Evolutionary conservation across 2,797 vertebrate genomes (phyloP).

Genomic region (Nyctalus aviator): DNA sequence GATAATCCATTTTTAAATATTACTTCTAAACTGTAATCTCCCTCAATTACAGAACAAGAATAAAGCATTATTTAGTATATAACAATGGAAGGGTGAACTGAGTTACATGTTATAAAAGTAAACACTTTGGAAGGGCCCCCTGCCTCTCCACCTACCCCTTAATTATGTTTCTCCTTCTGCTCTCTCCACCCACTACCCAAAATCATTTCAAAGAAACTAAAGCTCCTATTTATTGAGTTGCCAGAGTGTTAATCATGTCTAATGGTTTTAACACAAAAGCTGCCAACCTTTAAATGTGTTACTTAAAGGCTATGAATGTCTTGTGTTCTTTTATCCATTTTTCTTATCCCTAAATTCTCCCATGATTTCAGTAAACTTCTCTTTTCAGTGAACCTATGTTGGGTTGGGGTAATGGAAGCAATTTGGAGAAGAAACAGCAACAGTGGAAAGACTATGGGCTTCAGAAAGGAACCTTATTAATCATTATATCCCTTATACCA

Average conservation of each 20-base stretch:
- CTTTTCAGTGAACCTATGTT: neutral
- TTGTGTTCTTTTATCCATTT: constrained; percentile 43
- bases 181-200: constrained; percentile 68
- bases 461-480: neutral
- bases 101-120: constrained; percentile 60
- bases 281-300: constrained; percentile 67
- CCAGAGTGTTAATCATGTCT: constrained; percentile 75
- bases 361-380: neutral
- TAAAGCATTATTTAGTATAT: constrained; percentile 64
- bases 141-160: constrained; percentile 58
- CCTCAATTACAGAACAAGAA: constrained; percentile 74
- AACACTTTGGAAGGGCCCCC: constrained; percentile 55
- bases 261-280: constrained; percentile 78
- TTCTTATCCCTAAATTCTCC: neutral
- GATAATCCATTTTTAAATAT: constrained; percentile 81
- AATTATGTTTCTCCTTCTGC: constrained; percentile 74
- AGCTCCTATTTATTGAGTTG: constrained; percentile 74
- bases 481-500: neutral
- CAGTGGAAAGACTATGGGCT: neutral
- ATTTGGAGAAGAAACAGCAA: neutral
- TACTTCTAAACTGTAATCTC: constrained; percentile 77
- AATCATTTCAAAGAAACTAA: constrained; percentile 72
- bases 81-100: constrained; percentile 69
- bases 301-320: constrained; percentile 51
- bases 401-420: neutral